Percentiles rank a stretch among this genome's conserved stretches.
phyloP scores from a whole-genome alignment of 37 sponge, comb jelly and placozoan genomes.

The Aplysina aerophoba region DNA sequence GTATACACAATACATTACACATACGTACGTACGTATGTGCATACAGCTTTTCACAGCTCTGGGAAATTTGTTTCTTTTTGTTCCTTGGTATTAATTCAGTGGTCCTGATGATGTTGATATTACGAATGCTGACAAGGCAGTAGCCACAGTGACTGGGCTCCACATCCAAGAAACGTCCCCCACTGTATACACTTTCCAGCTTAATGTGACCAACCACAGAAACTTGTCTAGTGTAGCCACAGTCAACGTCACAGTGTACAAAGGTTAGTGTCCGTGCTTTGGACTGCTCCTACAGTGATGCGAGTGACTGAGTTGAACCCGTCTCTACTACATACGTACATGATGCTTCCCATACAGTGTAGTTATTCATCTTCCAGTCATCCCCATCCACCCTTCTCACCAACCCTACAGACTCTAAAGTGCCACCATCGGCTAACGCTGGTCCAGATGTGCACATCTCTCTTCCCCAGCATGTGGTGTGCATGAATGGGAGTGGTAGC shows the following conservation, averaged over 20 bases:
- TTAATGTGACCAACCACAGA: slow-evolving; percentile 61
- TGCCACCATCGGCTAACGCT: slow-evolving; percentile 43
- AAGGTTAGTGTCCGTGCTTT: slow-evolving; percentile 26
- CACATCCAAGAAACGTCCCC: slow-evolving; percentile 61
- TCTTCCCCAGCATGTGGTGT: slow-evolving; percentile 63
- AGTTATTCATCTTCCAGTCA: neutral
- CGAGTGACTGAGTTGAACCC: no score
- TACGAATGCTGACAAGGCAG: neutral
- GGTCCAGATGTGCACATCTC: slow-evolving; percentile 59
- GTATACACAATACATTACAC: no score
- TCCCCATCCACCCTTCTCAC: neutral
- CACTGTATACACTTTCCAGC: slow-evolving; percentile 63
- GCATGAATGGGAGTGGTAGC: slow-evolving; percentile 60
- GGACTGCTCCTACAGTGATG: no score
- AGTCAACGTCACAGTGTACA: slow-evolving; percentile 34
- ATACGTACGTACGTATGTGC: slow-evolving; percentile 1
- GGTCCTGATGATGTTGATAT: slow-evolving; percentile 63
- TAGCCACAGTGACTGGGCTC: slow-evolving; percentile 48
- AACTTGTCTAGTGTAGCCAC: slow-evolving; percentile 35
- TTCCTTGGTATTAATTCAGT: slow-evolving; percentile 45
- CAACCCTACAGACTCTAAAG: slow-evolving; percentile 5
- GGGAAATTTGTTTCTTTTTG: neutral
- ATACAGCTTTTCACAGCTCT: no score
- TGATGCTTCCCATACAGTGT: no score
- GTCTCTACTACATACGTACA: no score